Base-by-base conservation (phyloP, 2,888 invertebrate species). In the Marronus borbonicus region DNA sequence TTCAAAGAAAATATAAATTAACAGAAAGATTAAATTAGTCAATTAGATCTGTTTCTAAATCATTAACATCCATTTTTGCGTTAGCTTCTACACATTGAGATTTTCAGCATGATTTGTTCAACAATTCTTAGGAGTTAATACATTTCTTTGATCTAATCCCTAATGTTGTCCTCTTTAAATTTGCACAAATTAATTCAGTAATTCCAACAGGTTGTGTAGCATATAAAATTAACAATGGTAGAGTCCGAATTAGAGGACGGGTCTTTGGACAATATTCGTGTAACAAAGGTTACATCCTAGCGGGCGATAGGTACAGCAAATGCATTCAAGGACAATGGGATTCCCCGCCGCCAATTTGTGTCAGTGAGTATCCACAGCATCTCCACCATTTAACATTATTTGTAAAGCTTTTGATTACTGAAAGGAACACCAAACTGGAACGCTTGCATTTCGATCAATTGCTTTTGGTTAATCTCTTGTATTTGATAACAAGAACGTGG, bases 251-350 rank as follows among this genome's bases (percentile, higher is more conserved):
- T 8, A 87, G 91, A 49, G 89, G 89, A 50, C 87, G 90, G 66
- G 90, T 91, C 0, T 88, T 93, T 50, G 90, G 91, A n/a, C 91
- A 90, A 84, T 94, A 92, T 85, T 85, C 86, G 20, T 96, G 95
- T 85, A 86, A 88, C 64, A 82, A 87, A 0, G 91, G 92, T 0
- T 95, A 90, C 85, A 89, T 90, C 52, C 88, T 95, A 49, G 90
- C 93, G 0, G 96, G 96, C 0, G 93, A 93, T 81, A 91, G 89
- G 83, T 94, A 93, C 83, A 91, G 93, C 20, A 93, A 92, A 20
- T 96, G 96, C 85, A 87, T 90, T 36, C 88, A 91, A 50, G 94
- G 94, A 0, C 85, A 89, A n/a, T 97, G 96, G 96, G 94, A 94
- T 80, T 90, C 90, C 2, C 90, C 90, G 0, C 83, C 89, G 1